Conservation (phyloP, 2,113 vertebrate species). For the Emberiza fucata region DNA sequence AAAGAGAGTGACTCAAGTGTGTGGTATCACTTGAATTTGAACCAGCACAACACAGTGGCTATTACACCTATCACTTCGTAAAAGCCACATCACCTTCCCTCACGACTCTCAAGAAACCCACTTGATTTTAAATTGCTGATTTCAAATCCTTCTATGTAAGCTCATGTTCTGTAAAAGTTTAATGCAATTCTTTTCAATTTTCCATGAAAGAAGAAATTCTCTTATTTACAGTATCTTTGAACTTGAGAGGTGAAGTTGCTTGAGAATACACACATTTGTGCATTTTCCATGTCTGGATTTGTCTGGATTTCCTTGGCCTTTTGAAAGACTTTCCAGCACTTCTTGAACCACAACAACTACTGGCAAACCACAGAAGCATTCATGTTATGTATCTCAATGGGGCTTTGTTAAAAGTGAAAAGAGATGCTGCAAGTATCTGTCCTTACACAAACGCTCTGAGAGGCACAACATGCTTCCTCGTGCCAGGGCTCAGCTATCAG, state of each 20-base stretch:
- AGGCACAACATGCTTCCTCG: not conserved
- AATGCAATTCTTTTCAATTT: not conserved
- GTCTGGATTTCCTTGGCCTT: not conserved
- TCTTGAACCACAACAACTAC: not conserved
- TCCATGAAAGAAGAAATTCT: not conserved
- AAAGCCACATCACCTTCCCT: not conserved
- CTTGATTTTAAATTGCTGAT: not conserved
- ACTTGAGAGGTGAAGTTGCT: not conserved
- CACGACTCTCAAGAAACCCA: not conserved
- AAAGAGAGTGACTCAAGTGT: not conserved
- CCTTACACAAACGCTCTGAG: not conserved
- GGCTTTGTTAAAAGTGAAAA: conserved; percentile 12
- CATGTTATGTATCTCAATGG: not conserved
- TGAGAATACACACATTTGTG: not conserved
- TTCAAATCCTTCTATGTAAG: not conserved
- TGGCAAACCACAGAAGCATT: conserved; percentile 14
- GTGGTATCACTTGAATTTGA: not conserved
- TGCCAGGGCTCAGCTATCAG: not conserved
- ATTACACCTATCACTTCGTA: not conserved
- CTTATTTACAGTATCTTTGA: not conserved
- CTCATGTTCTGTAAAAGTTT: not conserved
- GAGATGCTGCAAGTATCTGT: not conserved
- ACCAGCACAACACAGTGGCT: not conserved
- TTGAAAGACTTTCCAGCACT: not conserved
- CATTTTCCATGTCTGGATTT: not conserved